phyloP scores from a whole-genome alignment of 2,113 vertebrate genomes.

The Poecile atricapillus region DNA sequence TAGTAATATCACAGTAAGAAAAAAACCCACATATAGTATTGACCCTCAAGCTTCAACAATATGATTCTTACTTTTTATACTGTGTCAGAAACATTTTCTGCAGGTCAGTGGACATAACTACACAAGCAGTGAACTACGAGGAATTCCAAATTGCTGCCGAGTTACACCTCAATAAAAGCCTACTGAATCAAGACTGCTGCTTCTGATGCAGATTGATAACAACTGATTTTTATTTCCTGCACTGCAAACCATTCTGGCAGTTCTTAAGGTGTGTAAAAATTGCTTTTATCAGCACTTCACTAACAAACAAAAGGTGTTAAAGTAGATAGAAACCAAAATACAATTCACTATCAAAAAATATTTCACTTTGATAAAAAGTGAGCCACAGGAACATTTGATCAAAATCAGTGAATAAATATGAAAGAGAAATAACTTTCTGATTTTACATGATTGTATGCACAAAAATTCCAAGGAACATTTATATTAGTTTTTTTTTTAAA shows the following conservation, averaged over 20 bases:
- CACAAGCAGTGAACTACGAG: background rate
- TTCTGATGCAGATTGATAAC: background rate
- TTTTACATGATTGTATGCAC: background rate
- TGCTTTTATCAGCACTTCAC: background rate
- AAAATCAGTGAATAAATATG: background rate
- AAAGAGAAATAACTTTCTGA: background rate
- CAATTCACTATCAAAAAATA: background rate
- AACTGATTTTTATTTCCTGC: background rate
- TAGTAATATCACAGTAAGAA: background rate
- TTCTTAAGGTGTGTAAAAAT: background rate
- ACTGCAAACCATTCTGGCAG: background rate
- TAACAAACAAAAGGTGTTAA: background rate
- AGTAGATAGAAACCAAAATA: background rate
- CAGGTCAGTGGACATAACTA: background rate
- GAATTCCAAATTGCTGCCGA: conserved; percentile 7
- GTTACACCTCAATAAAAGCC: background rate
- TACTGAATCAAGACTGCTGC: background rate
- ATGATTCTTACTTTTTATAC: background rate
- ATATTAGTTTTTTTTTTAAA: background rate
- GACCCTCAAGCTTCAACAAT: background rate
- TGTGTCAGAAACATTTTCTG: background rate
- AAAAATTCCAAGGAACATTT: background rate
- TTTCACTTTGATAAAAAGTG: background rate
- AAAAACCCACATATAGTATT: background rate
- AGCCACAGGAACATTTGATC: background rate